phyloP scores from a whole-genome alignment of 2,797 vertebrate genomes.

The Gorsachius magnificus region DNA sequence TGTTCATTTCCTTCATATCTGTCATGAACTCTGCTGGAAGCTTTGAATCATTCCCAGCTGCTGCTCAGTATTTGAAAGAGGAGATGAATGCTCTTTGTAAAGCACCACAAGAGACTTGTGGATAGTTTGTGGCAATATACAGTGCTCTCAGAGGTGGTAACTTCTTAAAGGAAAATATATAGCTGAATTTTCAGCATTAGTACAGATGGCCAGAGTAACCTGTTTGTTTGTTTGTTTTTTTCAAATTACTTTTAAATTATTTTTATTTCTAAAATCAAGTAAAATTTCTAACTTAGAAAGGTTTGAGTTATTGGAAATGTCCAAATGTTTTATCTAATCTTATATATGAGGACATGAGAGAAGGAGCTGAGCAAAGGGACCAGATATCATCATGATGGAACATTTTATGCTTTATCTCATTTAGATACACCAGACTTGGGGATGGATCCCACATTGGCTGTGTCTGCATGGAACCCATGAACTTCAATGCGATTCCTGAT shows the following conservation, averaged over 20 bases:
- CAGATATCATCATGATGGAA: not conserved
- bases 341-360: not conserved
- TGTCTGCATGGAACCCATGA: not conserved
- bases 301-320: not conserved
- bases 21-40: not conserved
- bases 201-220: not conserved
- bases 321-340: not conserved
- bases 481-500: not conserved
- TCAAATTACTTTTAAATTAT: not conserved
- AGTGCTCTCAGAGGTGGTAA: not conserved
- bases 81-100: not conserved
- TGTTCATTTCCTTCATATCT: not conserved
- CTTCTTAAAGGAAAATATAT: not conserved
- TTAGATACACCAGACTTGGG: not conserved
- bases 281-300: not conserved
- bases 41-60: not conserved
- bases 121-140: not conserved
- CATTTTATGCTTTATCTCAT: not conserved
- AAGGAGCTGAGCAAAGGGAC: not conserved
- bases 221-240: not conserved
- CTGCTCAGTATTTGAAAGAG: not conserved
- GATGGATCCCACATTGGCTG: fast-evolving
- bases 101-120: not conserved
- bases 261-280: not conserved
- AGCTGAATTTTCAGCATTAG: not conserved